A percentile compares a stretch with the other conserved stretches of the same genome.
Evolutionary conservation across 2,113 vertebrate genomes (phyloP).

Genomic region (Miniopterus natalensis): DNA sequence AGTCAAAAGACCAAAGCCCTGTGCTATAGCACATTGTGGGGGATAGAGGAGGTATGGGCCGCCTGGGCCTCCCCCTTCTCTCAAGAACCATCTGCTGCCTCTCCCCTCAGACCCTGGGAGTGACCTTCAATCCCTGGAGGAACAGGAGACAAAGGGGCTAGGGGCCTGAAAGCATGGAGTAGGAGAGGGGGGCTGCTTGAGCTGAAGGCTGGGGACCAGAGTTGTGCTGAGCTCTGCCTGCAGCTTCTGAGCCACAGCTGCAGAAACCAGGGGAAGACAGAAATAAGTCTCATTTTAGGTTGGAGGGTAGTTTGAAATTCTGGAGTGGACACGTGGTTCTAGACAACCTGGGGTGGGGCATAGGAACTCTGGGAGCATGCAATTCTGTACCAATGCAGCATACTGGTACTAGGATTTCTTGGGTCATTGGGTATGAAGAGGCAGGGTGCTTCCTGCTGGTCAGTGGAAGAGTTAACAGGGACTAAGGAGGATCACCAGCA

Average conservation of each 20-base stretch:
- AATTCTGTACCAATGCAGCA: background rate
- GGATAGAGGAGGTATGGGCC: background rate
- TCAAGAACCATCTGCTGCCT: conserved; percentile 74
- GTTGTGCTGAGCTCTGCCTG: background rate
- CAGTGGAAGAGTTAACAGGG: conserved; percentile 55
- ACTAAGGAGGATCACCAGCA: background rate
- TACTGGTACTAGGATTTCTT: background rate
- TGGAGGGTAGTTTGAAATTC: conserved; percentile 24
- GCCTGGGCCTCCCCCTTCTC: conserved; percentile 21
- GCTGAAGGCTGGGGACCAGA: background rate
- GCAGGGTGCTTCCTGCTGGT: conserved; percentile 26
- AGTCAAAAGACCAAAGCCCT: conserved; percentile 45
- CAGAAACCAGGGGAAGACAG: background rate
- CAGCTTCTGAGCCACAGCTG: background rate
- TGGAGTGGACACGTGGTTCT: background rate
- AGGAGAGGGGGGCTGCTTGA: background rate
- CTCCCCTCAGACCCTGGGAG: conserved; percentile 42
- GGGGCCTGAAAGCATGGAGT: background rate
- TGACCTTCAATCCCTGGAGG: conserved; percentile 60
- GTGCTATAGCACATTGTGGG: background rate
- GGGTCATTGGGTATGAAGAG: conserved; percentile 15
- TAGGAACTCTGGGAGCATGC: conserved; percentile 2
- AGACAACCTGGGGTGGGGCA: background rate
- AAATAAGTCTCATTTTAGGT: conserved; percentile 30
- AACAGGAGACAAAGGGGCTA: conserved; percentile 69